These are phyloP conservation scores for Altica lythri DNA, from an alignment of 2,888 invertebrate genomes.

Conservation along the genomic window DNA sequence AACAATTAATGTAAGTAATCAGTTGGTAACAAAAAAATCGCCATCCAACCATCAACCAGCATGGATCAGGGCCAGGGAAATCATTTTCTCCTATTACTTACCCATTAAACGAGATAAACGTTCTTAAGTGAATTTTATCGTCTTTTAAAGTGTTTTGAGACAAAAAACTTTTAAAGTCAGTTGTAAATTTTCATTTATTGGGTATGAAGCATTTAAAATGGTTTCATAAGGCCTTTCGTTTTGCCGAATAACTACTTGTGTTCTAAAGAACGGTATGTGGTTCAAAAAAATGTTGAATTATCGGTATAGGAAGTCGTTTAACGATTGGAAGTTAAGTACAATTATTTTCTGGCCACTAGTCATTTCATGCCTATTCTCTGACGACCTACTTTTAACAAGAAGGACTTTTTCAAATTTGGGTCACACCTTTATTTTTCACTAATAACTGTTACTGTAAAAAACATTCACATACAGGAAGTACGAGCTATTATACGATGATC, in stretches of 20 bases:
- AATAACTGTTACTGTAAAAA: too few relatives aligned
- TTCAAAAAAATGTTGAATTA: conserved; percentile 27
- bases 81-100: conserved; percentile 29
- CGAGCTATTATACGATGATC: too few relatives aligned
- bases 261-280: conserved; percentile 25
- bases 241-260: conserved; percentile 30
- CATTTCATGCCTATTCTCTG: conserved; percentile 17
- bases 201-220: conserved; percentile 36
- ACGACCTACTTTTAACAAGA: conserved; percentile 18
- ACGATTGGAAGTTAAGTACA: conserved; percentile 12
- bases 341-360: conserved; percentile 11
- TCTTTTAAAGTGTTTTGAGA: conserved; percentile 38
- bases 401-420: not conserved
- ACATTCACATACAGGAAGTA: too few relatives aligned
- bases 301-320: conserved; percentile 21
- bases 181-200: conserved; percentile 42
- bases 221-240: conserved; percentile 26
- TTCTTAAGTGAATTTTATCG: conserved; percentile 41
- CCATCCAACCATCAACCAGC: not conserved
- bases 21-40: conserved; percentile 3
- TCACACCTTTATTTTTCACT: not conserved
- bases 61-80: conserved; percentile 8
- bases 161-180: conserved; percentile 27
- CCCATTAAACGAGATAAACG: conserved; percentile 44
- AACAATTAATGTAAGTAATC: conserved; percentile 5